Conservation (phyloP, 2,113 vertebrate genomes). For the Seriola dumerili region DNA sequence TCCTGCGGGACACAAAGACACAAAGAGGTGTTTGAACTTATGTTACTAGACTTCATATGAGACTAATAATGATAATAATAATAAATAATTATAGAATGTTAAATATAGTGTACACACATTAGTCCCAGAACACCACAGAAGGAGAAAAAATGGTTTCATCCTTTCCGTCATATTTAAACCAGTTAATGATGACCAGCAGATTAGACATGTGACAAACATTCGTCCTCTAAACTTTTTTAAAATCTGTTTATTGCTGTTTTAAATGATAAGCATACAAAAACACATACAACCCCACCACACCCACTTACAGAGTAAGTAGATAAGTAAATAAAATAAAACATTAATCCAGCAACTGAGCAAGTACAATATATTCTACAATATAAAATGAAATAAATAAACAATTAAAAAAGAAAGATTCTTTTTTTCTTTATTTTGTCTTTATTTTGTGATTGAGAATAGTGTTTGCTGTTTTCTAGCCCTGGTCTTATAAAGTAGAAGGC, state of each 20-base stretch:
- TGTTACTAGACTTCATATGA: neutral
- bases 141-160: neutral
- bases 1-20: constrained; percentile 52
- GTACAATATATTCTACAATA: no score
- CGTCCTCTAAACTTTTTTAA: neutral
- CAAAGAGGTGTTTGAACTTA: neutral
- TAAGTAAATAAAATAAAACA: no score
- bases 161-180: neutral
- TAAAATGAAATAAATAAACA: no score
- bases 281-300: no score
- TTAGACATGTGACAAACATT: neutral
- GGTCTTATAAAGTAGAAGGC: neutral
- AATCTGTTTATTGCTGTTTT: no score
- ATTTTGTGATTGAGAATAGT: neutral
- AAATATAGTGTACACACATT: neutral
- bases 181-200: neutral
- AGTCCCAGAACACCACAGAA: neutral
- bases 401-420: no score
- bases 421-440: neutral
- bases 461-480: no score
- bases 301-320: no score
- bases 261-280: no score
- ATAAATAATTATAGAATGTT: neutral
- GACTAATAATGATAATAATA: no score
- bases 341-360: no score